phyloP scores from a whole-genome alignment of 2,113 vertebrate genomes.

The Emydura subglobosa region DNA sequence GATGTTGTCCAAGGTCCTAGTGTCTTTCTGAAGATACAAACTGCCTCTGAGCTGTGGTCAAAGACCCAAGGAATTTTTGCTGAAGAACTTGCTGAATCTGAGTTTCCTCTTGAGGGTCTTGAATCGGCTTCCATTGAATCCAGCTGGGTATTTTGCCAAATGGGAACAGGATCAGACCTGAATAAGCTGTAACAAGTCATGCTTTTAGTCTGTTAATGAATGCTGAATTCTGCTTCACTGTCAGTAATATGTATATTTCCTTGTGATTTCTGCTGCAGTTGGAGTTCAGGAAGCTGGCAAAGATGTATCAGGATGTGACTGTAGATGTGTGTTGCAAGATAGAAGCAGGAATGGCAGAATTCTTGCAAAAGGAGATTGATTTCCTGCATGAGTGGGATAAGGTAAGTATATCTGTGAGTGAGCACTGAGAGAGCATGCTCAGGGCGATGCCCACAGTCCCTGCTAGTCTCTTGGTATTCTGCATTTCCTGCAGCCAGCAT shows the following conservation, averaged over 20 bases:
- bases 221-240: neutral
- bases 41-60: no score
- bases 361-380: slow-evolving; percentile 90
- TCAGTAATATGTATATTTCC: fast-evolving
- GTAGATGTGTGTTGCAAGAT: slow-evolving; percentile 91
- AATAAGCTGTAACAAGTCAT: neutral
- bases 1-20: no score
- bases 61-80: neutral
- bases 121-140: neutral
- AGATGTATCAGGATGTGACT: slow-evolving; percentile 92
- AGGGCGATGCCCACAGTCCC: neutral
- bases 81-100: neutral
- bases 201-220: neutral
- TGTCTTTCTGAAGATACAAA: no score
- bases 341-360: slow-evolving; percentile 95
- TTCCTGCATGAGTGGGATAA: slow-evolving; percentile 93
- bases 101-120: slow-evolving; percentile 40
- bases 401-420: slow-evolving; percentile 72
- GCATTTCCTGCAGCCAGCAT: no score
- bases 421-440: neutral
- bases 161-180: neutral
- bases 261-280: slow-evolving; percentile 74
- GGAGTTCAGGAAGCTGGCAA: slow-evolving; percentile 93
- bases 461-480: neutral
- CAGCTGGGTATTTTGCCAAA: slow-evolving; percentile 29